These are phyloP conservation scores for Hylaeus anthracinus DNA, from an alignment of 1,140 invertebrate species.

Conservation along the genomic window DNA sequence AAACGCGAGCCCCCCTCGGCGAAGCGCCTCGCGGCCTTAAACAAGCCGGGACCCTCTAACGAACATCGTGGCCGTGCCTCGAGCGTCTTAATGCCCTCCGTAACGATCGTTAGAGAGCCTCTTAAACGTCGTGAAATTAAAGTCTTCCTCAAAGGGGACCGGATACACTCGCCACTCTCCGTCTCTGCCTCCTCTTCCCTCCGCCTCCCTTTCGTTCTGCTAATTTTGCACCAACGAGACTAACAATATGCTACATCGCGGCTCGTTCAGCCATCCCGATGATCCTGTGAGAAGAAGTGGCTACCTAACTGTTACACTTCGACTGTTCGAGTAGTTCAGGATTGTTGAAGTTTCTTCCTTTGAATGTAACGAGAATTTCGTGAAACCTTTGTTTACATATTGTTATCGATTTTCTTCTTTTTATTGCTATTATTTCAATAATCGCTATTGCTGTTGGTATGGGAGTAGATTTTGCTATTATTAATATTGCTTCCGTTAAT, in stretches of 20 bases:
- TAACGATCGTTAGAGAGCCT: constrained; percentile 44
- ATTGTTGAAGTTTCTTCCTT: too few relatives aligned
- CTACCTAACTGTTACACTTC: neutral
- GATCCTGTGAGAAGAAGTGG: constrained; percentile 7
- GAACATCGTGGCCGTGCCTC: constrained; percentile 17
- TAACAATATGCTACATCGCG: neutral
- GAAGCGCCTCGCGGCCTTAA: constrained; percentile 18
- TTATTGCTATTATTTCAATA: too few relatives aligned
- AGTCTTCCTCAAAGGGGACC: neutral
- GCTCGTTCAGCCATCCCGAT: constrained; percentile 14
- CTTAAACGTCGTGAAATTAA: constrained; percentile 33
- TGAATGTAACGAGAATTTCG: too few relatives aligned
- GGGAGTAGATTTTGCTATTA: too few relatives aligned
- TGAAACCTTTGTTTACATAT: too few relatives aligned
- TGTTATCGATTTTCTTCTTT: too few relatives aligned
- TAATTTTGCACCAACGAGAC: neutral
- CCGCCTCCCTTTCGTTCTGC: too few relatives aligned
- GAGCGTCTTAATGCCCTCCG: constrained; percentile 33
- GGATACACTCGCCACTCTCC: neutral
- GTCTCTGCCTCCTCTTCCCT: too few relatives aligned
- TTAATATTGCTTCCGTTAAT: too few relatives aligned
- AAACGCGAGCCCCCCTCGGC: neutral
- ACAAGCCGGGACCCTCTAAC: constrained; percentile 31
- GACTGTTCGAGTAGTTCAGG: neutral
- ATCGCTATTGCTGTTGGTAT: too few relatives aligned